Evolutionary conservation across 2,113 vertebrate species (phyloP).

Genomic region (Halcyon senegalensis): DNA sequence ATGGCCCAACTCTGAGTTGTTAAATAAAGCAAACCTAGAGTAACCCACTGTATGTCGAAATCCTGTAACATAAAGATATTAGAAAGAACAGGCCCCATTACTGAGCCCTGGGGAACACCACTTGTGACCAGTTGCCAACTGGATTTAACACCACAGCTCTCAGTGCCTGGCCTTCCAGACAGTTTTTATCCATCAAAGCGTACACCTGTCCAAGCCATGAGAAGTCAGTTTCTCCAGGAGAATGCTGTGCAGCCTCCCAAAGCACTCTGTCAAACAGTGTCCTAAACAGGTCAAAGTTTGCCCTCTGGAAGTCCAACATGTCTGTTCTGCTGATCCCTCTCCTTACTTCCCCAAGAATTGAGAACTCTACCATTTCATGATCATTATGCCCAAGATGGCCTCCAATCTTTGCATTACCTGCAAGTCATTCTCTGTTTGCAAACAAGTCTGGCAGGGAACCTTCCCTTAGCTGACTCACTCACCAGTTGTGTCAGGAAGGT

Average conservation of each 20-base stretch:
- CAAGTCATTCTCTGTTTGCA: not conserved
- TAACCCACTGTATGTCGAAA: too few relatives aligned
- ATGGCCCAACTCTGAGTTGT: too few relatives aligned
- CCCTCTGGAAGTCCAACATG: not conserved
- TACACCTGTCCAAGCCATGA: too few relatives aligned
- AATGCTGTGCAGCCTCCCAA: not conserved
- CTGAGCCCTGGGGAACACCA: not conserved
- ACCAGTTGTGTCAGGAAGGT: not conserved
- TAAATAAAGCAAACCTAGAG: too few relatives aligned
- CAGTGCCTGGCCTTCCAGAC: too few relatives aligned
- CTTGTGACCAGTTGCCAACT: not conserved
- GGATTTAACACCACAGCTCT: not conserved
- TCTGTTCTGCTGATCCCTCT: not conserved
- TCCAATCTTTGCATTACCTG: not conserved
- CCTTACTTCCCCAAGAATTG: not conserved
- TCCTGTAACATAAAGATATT: too few relatives aligned
- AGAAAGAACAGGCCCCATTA: not conserved
- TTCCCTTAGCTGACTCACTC: not conserved
- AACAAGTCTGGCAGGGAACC: not conserved
- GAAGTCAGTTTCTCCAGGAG: not conserved
- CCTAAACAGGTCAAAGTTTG: not conserved
- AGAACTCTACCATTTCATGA: not conserved
- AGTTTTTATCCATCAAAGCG: not conserved
- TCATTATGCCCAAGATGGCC: not conserved
- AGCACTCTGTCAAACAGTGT: not conserved